phyloP scores from a whole-genome alignment of 1,140 invertebrate genomes.

The Cotesia glomerata region DNA sequence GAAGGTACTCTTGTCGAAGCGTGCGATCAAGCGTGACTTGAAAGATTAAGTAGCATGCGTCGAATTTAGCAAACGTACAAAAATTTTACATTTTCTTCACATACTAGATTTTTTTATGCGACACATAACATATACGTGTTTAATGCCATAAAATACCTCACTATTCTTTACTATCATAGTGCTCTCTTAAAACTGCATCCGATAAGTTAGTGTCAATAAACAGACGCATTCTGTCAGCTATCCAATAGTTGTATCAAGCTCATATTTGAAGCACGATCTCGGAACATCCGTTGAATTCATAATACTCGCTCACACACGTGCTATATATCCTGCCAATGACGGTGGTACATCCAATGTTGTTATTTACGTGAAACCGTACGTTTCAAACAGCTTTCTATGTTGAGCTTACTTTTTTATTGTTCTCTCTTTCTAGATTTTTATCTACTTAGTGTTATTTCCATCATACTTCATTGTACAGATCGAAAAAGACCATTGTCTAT shows the following conservation, averaged over 20 bases:
- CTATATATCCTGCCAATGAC: neutral
- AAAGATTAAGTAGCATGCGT: constrained; percentile 1
- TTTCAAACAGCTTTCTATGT: neutral
- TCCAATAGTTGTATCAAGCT: constrained; percentile 11
- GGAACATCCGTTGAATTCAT: constrained; percentile 41
- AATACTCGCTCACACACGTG: constrained; percentile 26
- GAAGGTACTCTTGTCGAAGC: constrained; percentile 3
- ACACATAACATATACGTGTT: no score
- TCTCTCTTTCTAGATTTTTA: constrained; percentile 12
- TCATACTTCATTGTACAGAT: constrained; percentile 2
- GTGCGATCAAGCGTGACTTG: constrained; percentile 18
- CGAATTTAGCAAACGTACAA: neutral
- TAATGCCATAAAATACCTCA: no score
- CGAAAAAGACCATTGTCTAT: neutral
- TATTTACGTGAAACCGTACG: constrained; percentile 21
- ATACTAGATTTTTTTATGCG: neutral
- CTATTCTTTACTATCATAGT: neutral
- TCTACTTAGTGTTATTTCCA: constrained; percentile 20
- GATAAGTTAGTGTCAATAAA: constrained; percentile 1
- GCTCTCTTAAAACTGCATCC: constrained; percentile 4
- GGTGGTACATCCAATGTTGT: constrained; percentile 5
- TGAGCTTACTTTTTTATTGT: neutral
- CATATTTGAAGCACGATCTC: constrained; percentile 47
- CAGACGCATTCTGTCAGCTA: constrained; percentile 12
- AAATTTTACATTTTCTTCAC: constrained; percentile 3